These are phyloP conservation scores for Champsocephalus gunnari DNA, from an alignment of 2,797 vertebrate species.

Conservation along the genomic window DNA sequence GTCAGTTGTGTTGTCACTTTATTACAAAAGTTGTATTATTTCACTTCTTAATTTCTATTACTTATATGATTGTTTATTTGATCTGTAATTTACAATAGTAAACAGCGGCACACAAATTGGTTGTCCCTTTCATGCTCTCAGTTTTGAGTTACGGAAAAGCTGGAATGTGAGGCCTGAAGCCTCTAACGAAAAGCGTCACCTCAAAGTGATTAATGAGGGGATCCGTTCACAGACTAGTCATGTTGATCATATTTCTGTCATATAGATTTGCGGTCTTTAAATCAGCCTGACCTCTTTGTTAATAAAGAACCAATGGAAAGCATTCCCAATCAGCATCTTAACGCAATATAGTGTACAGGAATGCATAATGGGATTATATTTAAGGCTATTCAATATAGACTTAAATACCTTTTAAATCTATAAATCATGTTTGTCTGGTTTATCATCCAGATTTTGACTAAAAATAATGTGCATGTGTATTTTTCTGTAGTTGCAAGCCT, in stretches of 20 bases:
- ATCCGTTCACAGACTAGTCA: background rate
- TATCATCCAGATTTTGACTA: background rate
- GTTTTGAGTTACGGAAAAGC: conserved; percentile 4
- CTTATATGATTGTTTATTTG: background rate
- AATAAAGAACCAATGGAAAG: background rate
- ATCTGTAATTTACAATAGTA: background rate
- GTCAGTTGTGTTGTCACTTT: background rate
- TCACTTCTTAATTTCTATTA: conserved; percentile 1
- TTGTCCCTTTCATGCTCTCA: background rate
- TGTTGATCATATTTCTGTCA: conserved; percentile 14
- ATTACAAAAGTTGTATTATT: background rate
- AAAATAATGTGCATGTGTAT: conserved; percentile 15
- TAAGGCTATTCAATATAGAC: background rate
- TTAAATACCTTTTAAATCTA: background rate
- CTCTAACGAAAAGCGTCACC: conserved; percentile 3
- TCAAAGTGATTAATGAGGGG: conserved; percentile 26
- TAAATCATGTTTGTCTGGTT: background rate
- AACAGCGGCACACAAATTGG: conserved; percentile 6
- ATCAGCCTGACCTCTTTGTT: background rate
- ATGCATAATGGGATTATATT: background rate
- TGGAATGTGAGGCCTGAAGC: conserved; percentile 22
- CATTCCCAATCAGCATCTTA: background rate
- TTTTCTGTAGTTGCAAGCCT: conserved; percentile 88
- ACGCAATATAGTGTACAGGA: background rate
- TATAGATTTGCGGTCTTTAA: conserved; percentile 2